Base-by-base conservation (phyloP, 2,888 invertebrate genomes). In the Amblyjoppa proteus region DNA sequence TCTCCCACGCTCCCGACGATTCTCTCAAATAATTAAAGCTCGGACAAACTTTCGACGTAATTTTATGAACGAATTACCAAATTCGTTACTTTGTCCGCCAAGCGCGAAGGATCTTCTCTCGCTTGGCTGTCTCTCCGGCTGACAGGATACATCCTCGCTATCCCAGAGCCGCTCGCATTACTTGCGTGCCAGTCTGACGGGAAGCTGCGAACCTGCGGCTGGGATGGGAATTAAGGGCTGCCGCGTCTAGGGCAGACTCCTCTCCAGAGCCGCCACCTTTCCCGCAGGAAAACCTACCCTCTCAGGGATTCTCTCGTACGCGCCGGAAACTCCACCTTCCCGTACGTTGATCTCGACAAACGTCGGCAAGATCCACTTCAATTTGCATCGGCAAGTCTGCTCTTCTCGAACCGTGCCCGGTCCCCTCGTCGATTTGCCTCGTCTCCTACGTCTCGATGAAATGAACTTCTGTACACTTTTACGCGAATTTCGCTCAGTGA, bases 21-120 rank as follows among this genome's bases (percentile, higher is more conserved):
- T 51, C 20, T 75, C 13, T 1, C 49, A 74, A 61, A 49, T 64
- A 75, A 75, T 64, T 64, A 51, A 13, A 28, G 64, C 64, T 49
- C 75, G 64, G 75, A 13, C 49, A 13, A 16, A 31, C n/a, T 51
- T 64, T 64, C 45, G 64, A 51, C 75, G 51, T 51, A 64, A 75
- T 75, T 75, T 64, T 64, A 49, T 66, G 28, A 75, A 75, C 34
- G 75, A 64, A 75, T 64, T 75, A 51, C 56, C 49, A 51, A 64
- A 75, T 64, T 34, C 64, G 49, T 64, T 75, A 75, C 49, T 75
- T 64, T 51, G 75, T 31, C 49, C 34, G 9, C 41, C n/a, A 61
- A 49, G 74, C n/a, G 61, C 74, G 61, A 61, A 64, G 31, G 49
- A 75, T 75, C 61, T 49, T 31, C 28, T 61, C 34, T 49, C 49